Conservation (phyloP, 92 coral and sea anemone species). For the Desmophyllum pertusum region DNA sequence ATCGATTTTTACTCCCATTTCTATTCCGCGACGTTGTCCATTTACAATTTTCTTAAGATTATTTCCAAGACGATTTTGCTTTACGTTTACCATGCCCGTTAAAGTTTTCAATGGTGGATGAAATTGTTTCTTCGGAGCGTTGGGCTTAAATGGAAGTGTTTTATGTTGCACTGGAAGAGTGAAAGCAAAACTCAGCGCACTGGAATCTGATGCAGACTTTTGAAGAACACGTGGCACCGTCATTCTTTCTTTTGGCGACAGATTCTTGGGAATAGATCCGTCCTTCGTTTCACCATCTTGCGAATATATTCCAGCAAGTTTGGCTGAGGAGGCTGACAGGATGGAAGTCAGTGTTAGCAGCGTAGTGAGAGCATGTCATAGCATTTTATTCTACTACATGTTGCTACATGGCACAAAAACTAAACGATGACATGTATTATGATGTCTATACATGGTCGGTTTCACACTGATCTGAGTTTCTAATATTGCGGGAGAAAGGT, state of each 20-base stretch:
- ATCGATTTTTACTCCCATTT: neutral
- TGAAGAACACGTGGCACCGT: neutral
- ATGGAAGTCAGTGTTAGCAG: neutral
- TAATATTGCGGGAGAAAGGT: too few species aligned
- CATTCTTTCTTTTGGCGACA: neutral
- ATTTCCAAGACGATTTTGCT: neutral
- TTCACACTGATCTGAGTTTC: too few species aligned
- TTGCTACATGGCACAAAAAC: too few species aligned
- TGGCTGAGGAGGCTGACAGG: neutral
- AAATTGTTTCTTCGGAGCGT: neutral
- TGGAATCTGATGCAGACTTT: neutral
- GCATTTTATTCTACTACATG: too few species aligned
- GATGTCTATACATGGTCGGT: too few species aligned
- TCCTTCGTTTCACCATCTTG: neutral
- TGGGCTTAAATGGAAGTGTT: neutral
- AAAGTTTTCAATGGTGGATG: neutral
- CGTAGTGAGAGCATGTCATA: neutral
- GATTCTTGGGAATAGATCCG: neutral
- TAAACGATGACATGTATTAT: too few species aligned
- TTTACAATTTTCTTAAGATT: neutral
- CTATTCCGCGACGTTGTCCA: neutral
- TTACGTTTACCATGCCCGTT: neutral
- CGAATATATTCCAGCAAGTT: neutral
- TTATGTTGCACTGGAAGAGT: neutral
- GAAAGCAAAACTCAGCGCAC: constrained; percentile 6